Percentiles rank a stretch among this genome's conserved stretches.
These are phyloP conservation scores for Festucalex cinctus DNA, from an alignment of 2,113 vertebrate genomes.

Conservation along the genomic window DNA sequence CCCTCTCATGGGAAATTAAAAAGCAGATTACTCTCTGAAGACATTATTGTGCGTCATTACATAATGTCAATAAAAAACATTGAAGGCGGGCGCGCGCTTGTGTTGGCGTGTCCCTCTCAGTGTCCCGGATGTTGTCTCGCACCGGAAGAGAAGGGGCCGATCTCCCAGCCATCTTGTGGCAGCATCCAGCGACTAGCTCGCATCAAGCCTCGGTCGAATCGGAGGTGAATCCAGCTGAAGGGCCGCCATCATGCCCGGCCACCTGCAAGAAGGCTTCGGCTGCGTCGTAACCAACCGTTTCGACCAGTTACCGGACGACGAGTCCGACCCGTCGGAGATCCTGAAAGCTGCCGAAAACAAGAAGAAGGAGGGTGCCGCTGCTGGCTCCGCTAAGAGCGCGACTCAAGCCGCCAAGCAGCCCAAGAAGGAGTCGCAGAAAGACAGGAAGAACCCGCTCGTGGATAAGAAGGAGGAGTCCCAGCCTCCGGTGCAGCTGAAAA, in stretches of 20 bases:
- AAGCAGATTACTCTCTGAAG: slow-evolving; percentile 13
- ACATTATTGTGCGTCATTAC: slow-evolving; percentile 25
- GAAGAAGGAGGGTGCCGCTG: slow-evolving; percentile 87
- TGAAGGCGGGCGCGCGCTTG: slow-evolving; percentile 25
- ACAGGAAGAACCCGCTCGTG: slow-evolving; percentile 83
- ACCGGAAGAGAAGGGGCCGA: slow-evolving; percentile 96
- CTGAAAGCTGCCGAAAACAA: slow-evolving; percentile 90
- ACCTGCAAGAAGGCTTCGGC: slow-evolving; percentile 96
- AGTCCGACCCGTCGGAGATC: slow-evolving; percentile 93
- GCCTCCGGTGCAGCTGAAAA: slow-evolving; percentile 79
- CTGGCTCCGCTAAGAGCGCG: slow-evolving; percentile 79
- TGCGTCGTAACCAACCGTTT: slow-evolving; percentile 98
- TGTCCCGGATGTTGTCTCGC: slow-evolving; percentile 86
- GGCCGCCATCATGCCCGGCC: slow-evolving; percentile 98
- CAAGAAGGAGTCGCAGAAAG: slow-evolving; percentile 93
- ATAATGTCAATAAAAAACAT: slow-evolving; percentile 64
- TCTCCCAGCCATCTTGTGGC: slow-evolving; percentile 97
- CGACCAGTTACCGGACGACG: slow-evolving; percentile 96
- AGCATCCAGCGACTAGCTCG: slow-evolving; percentile 77
- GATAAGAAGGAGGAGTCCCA: slow-evolving; percentile 83
- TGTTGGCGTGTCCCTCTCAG: slow-evolving; percentile 34
- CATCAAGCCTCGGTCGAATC: slow-evolving; percentile 87
- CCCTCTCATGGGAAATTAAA: slow-evolving; percentile 15
- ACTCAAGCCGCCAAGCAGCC: slow-evolving; percentile 87
- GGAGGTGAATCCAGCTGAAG: slow-evolving; percentile 89